phyloP scores from a whole-genome alignment of 2,888 invertebrate species.

The Leptura quadrifasciata region DNA sequence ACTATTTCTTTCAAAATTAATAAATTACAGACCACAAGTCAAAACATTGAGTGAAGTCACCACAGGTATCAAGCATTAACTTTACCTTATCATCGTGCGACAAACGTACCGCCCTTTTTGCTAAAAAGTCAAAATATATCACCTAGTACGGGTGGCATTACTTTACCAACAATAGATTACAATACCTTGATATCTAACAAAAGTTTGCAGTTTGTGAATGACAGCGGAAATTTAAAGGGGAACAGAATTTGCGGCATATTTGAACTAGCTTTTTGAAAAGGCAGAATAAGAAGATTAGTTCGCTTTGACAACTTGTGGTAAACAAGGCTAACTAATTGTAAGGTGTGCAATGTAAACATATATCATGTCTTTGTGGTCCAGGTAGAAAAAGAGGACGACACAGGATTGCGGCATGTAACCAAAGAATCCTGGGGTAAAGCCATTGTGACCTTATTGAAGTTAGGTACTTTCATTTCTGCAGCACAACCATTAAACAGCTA shows the following conservation, averaged over 20 bases:
- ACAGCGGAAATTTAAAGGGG: slow-evolving; percentile 48
- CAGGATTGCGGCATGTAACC: slow-evolving; percentile 7
- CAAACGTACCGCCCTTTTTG: slow-evolving; percentile 64
- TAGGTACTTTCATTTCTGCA: background rate
- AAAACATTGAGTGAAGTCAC: slow-evolving; percentile 51
- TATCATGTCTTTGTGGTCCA: slow-evolving; percentile 63
- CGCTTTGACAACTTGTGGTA: slow-evolving; percentile 73
- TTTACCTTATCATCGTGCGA: slow-evolving; percentile 59
- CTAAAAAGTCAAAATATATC: slow-evolving; percentile 63
- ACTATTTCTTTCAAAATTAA: slow-evolving; percentile 31
- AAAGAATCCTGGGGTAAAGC: slow-evolving; percentile 16
- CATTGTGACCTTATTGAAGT: slow-evolving; percentile 8
- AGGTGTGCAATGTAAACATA: slow-evolving; percentile 64
- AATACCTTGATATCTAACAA: slow-evolving; percentile 41
- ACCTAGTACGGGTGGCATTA: slow-evolving; percentile 62
- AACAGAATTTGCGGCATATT: slow-evolving; percentile 42
- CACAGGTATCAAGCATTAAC: slow-evolving; percentile 42
- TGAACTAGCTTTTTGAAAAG: slow-evolving; percentile 41
- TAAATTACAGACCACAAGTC: slow-evolving; percentile 55
- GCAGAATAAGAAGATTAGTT: slow-evolving; percentile 69
- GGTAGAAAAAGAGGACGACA: slow-evolving; percentile 50
- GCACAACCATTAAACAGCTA: background rate
- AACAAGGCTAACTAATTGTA: slow-evolving; percentile 73
- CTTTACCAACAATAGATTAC: slow-evolving; percentile 54
- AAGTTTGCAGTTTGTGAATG: slow-evolving; percentile 41